A percentile compares a stretch with the other conserved stretches of the same genome.
Conservation (phyloP, 2,113 vertebrate genomes). For the Sphaerodactylus townsendi region DNA sequence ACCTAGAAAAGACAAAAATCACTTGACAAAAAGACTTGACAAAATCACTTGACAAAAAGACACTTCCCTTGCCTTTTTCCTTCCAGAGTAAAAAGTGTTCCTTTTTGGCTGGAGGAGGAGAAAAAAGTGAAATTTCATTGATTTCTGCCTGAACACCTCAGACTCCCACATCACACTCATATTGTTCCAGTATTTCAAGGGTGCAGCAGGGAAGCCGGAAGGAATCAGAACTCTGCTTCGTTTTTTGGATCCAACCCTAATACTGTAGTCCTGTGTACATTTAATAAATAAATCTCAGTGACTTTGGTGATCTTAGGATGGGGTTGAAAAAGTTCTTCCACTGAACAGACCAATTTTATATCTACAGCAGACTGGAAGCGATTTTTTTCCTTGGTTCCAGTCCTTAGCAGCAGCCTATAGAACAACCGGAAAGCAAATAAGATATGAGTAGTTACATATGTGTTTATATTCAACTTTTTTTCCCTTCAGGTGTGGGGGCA, state of each 20-base stretch:
- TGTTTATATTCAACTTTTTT: neutral
- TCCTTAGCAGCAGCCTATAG: neutral
- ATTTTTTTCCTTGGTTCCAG: rapidly evolving
- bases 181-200: no score
- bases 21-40: no score
- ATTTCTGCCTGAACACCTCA: no score
- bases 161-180: no score
- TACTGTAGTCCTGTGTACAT: neutral
- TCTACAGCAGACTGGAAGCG: neutral
- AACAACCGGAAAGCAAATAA: neutral
- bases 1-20: no score
- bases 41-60: no score
- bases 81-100: no score
- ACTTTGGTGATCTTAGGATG: neutral
- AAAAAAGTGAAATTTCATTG: no score
- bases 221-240: no score
- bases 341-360: neutral
- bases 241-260: neutral
- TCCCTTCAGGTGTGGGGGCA: conserved; percentile 89
- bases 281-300: neutral
- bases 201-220: no score
- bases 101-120: no score
- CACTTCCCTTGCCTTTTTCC: no score
- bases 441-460: neutral
- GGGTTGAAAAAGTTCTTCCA: neutral